Conservation (phyloP, 2,113 vertebrate species). For the Epinephelus lanceolatus region DNA sequence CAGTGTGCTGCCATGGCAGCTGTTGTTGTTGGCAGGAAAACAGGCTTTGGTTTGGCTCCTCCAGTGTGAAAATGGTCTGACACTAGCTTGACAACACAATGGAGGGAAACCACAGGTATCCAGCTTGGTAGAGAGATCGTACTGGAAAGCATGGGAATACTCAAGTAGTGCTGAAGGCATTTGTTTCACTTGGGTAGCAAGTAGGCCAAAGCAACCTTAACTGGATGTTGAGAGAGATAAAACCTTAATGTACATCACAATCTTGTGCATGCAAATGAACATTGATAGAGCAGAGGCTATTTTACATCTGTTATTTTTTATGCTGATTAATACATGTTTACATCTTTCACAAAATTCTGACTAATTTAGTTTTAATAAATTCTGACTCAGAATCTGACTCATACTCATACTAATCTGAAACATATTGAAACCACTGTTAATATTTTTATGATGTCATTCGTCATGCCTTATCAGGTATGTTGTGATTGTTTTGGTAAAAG, state of each 20-base stretch:
- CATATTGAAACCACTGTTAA: too few species aligned
- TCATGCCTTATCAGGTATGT: too few species aligned
- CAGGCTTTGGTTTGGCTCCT: conserved; percentile 62
- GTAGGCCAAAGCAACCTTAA: not conserved
- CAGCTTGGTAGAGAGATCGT: conserved; percentile 33
- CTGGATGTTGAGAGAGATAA: not conserved
- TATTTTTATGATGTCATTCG: too few species aligned
- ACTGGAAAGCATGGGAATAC: conserved; percentile 10
- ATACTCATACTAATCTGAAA: too few species aligned
- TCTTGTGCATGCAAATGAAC: not conserved
- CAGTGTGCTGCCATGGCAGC: conserved; percentile 66
- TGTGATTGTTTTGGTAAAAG: too few species aligned
- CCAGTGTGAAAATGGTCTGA: conserved; percentile 64
- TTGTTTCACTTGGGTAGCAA: conserved; percentile 22
- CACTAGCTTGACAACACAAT: conserved; percentile 57
- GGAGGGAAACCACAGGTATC: conserved; percentile 64
- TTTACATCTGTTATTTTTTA: not conserved
- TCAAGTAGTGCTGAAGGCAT: not conserved
- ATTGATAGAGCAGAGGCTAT: not conserved
- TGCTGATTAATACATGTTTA: not conserved
- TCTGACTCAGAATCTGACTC: too few species aligned
- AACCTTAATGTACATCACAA: not conserved
- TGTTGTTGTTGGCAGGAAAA: conserved; percentile 66
- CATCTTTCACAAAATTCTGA: not conserved
- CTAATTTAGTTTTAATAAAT: too few species aligned